Evolutionary conservation across 2,888 invertebrate species (phyloP), one percentile per base, ranked within the genome.

Genomic region (Leptothorax acervorum): DNA sequence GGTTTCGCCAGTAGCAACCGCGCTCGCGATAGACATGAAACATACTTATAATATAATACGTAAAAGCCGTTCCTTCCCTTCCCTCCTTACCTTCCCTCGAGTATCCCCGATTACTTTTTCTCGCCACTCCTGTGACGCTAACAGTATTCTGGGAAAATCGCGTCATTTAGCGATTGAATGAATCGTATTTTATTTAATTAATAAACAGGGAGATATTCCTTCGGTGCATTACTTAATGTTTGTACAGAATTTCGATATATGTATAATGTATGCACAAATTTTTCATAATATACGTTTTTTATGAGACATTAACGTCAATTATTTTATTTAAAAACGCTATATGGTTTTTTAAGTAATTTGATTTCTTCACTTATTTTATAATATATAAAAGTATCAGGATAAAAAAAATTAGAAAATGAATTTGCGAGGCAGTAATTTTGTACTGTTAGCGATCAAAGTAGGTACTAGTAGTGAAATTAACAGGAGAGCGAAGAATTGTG

Each of bases 41-140:
- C 45, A 66, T 83, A 68, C 60, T 83, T 73, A 39, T 60, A 48
- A 74, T 73, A 23, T 60, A 48, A 74, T 74, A 65, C 55, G 53
- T 74, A 78, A 62, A 83, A 83, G 68, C 62, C 68, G 23, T 70
- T 39, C 53, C 63, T 66, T 11, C 9, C 18, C 5, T 28, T 28
- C 45, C 15, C 45, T 66, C 8, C 18, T 18, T 23, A 45, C 23
- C 45, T 28, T 51, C 18, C 48, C 31, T 48, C 65, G 60, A 31
- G 62, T 45, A 63, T 70, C 39, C 1, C 28, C 31, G 45, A 48
- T 0, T 31, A 66, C 18, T 45, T 83, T 66, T 63, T 48, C n/a
- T 28, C 42, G 60, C 31, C 66, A 35, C 79, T 70, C 28, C 31
- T 31, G 39, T 31, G 55, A 45, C 42, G 55, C 55, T 78, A 75